These are phyloP conservation scores for Eupithecia dodoneata DNA, from an alignment of 2,888 invertebrate species.

Conservation along the genomic window DNA sequence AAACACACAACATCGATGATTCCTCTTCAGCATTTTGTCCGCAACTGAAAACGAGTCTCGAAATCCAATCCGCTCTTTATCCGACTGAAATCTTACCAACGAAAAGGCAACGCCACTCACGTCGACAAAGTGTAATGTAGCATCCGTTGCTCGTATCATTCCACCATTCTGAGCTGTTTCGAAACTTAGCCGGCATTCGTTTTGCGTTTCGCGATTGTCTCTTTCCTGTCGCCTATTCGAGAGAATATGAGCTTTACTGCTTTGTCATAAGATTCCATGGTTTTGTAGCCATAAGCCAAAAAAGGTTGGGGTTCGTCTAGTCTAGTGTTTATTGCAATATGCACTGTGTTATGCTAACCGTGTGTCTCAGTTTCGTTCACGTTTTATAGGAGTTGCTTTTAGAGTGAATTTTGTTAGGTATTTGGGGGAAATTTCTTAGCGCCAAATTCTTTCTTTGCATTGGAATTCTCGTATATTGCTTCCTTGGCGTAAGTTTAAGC, in stretches of 20 bases:
- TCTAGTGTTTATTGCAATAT: slow-evolving; percentile 10
- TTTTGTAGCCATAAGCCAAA: not conserved
- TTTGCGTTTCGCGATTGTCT: slow-evolving; percentile 18
- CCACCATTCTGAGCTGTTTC: slow-evolving; percentile 25
- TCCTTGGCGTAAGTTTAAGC: slow-evolving; percentile 29
- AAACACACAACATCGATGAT: not conserved
- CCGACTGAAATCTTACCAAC: slow-evolving; percentile 19
- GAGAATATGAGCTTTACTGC: not conserved
- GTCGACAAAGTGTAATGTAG: slow-evolving; percentile 25
- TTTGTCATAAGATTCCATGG: not conserved
- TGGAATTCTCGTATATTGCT: slow-evolving; percentile 27
- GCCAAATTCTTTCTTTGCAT: slow-evolving; percentile 27
- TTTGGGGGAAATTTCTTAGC: not conserved
- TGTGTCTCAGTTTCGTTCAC: slow-evolving; percentile 4
- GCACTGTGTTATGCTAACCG: slow-evolving; percentile 1
- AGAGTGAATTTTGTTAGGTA: not conserved
- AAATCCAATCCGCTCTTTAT: slow-evolving; percentile 18
- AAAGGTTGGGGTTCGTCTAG: not conserved
- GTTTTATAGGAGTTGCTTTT: not conserved
- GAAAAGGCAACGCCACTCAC: slow-evolving; percentile 29
- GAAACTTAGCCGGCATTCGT: slow-evolving; percentile 33
- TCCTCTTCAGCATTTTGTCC: not conserved
- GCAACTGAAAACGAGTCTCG: not conserved
- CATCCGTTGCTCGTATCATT: slow-evolving; percentile 32
- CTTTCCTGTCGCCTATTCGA: not conserved